phyloP scores from a whole-genome alignment of 1,140 invertebrate species.

The Hyposmocoma kahamanoa region DNA sequence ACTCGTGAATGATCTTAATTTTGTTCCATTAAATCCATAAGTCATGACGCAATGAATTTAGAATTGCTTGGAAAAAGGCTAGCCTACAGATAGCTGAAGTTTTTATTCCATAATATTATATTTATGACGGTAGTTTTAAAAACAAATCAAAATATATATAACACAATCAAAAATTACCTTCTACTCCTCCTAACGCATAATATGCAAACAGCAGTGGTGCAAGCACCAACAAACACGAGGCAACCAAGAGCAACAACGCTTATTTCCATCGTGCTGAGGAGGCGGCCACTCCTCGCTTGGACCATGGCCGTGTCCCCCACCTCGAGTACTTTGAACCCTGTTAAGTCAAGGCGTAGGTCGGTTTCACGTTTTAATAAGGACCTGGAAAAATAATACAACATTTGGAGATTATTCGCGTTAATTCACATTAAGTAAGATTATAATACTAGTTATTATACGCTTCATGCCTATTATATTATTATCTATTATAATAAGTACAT shows the following conservation, averaged over 20 bases:
- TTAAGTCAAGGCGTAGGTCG: constrained; percentile 76
- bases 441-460: too few relatives aligned
- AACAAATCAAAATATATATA: not conserved
- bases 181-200: constrained; percentile 80
- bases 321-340: constrained; percentile 75
- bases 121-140: not conserved
- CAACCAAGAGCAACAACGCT: constrained; percentile 85
- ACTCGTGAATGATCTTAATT: too few relatives aligned
- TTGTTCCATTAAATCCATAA: too few relatives aligned
- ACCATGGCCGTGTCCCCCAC: constrained; percentile 57
- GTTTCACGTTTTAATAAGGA: constrained; percentile 76
- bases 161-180: constrained; percentile 60
- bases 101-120: not conserved
- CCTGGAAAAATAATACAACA: constrained; percentile 67
- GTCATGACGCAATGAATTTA: too few relatives aligned
- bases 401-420: too few relatives aligned
- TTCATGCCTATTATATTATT: too few relatives aligned
- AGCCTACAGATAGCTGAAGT: not conserved
- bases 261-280: constrained; percentile 83
- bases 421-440: too few relatives aligned
- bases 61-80: not conserved
- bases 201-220: constrained; percentile 84
- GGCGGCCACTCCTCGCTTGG: constrained; percentile 38
- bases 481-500: too few relatives aligned
- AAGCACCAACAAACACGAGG: constrained; percentile 84